These are phyloP conservation scores for Gnatocerus cornutus DNA, from an alignment of 2,888 invertebrate genomes.

Conservation along the genomic window DNA sequence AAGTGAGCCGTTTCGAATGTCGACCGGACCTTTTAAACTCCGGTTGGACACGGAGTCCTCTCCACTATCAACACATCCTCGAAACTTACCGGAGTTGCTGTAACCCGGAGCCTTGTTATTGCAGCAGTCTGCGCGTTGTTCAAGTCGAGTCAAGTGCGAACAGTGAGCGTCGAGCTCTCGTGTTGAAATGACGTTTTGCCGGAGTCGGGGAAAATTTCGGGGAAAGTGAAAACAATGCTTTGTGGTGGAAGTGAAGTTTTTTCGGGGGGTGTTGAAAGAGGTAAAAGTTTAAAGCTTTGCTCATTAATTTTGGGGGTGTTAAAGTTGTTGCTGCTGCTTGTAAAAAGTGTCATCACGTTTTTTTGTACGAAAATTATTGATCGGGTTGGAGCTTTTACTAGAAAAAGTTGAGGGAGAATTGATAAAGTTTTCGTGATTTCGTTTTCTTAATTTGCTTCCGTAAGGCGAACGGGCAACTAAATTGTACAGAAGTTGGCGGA, in stretches of 20 bases:
- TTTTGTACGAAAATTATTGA: too few species aligned
- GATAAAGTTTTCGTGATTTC: too few species aligned
- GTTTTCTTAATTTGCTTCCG: too few species aligned
- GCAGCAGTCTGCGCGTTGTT: constrained; percentile 21
- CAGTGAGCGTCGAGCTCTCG: constrained; percentile 42
- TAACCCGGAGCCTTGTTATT: constrained; percentile 30
- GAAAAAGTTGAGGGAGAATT: too few species aligned
- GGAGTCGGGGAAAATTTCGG: constrained; percentile 1
- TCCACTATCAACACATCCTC: constrained; percentile 17
- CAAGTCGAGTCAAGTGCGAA: constrained; percentile 15
- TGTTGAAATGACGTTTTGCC: constrained; percentile 5
- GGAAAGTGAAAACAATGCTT: not conserved
- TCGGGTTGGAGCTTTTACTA: too few species aligned
- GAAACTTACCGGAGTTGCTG: constrained; percentile 21
- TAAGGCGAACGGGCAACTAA: too few species aligned
- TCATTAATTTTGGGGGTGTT: too few species aligned
- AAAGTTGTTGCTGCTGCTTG: too few species aligned
- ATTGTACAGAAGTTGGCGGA: too few species aligned
- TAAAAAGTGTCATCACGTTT: too few species aligned
- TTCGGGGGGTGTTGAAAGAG: not conserved
- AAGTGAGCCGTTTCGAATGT: constrained; percentile 4
- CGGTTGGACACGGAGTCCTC: too few species aligned
- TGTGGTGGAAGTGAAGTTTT: not conserved
- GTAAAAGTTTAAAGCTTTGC: too few species aligned
- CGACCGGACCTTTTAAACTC: constrained; percentile 8